Conservation (phyloP, 2,888 invertebrate genomes). For the Melikaiella ostensackeni region DNA sequence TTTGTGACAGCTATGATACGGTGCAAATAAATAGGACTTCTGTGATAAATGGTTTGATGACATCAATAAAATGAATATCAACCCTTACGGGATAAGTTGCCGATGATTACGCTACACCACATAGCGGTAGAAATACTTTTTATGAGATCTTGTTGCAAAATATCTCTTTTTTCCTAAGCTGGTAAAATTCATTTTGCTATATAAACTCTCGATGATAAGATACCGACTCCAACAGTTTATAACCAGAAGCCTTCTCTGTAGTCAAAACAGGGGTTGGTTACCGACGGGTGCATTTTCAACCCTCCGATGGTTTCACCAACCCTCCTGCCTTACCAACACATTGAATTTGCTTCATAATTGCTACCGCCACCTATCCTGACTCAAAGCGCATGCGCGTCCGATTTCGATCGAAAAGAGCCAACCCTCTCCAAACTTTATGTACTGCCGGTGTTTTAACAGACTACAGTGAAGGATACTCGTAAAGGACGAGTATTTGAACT, state of each 20-base stretch:
- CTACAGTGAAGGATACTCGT: background rate
- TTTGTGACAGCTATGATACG: background rate
- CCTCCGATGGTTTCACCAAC: background rate
- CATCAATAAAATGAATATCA: background rate
- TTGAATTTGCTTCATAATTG: constrained; percentile 42
- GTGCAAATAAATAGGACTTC: background rate
- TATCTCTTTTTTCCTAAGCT: background rate
- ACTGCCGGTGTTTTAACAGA: constrained; percentile 19
- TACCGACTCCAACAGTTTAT: constrained; percentile 10
- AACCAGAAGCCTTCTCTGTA: background rate
- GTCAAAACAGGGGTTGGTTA: constrained; percentile 32
- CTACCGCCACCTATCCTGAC: constrained; percentile 48
- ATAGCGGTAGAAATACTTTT: background rate
- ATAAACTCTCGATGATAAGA: background rate
- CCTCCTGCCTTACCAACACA: constrained; percentile 41
- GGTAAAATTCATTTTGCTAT: background rate
- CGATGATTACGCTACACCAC: background rate
- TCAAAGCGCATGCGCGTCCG: constrained; percentile 72
- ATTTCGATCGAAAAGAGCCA: constrained; percentile 65
- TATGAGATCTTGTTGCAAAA: background rate
- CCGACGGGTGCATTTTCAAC: constrained; percentile 42
- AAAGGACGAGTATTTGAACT: background rate
- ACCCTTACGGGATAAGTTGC: background rate
- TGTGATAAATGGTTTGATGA: constrained; percentile 8
- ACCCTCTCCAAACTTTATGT: constrained; percentile 12